Evolutionary conservation across 2,888 invertebrate genomes (phyloP).

Genomic region (Polyommatus icarus): DNA sequence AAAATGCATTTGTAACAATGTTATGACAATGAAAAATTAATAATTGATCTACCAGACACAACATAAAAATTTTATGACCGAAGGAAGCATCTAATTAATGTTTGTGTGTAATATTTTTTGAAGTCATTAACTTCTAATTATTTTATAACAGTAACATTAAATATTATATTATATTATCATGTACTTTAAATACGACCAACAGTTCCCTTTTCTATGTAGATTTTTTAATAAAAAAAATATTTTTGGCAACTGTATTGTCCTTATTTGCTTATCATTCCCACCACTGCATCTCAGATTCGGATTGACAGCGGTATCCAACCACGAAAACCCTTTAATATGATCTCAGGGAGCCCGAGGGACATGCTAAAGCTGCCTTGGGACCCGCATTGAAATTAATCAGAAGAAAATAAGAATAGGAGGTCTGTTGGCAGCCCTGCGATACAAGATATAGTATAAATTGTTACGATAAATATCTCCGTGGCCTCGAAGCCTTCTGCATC

Average conservation of each 20-base stretch:
- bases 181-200: no score
- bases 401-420: background rate
- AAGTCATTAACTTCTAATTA: background rate
- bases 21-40: background rate
- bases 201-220: no score
- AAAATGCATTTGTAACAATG: background rate
- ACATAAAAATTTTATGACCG: background rate
- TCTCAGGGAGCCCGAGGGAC: no score
- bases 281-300: no score
- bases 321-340: no score
- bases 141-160: no score
- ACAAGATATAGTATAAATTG: slow-evolving; percentile 4
- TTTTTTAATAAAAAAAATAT: no score
- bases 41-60: background rate
- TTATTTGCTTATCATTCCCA: no score
- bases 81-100: background rate
- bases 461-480: background rate
- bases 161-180: no score
- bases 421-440: background rate
- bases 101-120: background rate
- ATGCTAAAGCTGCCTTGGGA: no score
- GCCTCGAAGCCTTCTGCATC: slow-evolving; percentile 12
- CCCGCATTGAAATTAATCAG: background rate
- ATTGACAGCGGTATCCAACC: no score
- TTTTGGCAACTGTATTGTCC: no score